Evolutionary conservation across 2,797 vertebrate genomes (phyloP).

Genomic region (Synaphobranchus kaupii): DNA sequence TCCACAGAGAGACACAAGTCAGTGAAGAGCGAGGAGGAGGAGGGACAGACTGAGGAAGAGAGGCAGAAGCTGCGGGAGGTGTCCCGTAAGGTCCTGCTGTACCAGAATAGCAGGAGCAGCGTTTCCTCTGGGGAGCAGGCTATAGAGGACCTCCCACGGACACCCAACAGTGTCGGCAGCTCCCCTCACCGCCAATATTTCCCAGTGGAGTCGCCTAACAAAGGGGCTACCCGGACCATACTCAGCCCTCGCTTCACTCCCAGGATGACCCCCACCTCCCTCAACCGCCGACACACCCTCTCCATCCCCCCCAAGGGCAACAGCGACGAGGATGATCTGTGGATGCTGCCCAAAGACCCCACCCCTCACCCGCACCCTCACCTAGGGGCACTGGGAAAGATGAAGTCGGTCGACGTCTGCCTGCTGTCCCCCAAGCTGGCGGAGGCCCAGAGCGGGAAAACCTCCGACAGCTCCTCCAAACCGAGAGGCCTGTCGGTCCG

Average conservation of each 20-base stretch:
- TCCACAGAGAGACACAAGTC: constrained; percentile 44
- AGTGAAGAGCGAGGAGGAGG: constrained; percentile 47
- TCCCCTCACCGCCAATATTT: constrained; percentile 57
- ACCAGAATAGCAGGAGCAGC: constrained; percentile 68
- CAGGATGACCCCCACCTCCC: constrained; percentile 38
- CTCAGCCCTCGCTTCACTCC: constrained; percentile 39
- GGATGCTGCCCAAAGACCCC: constrained; percentile 20
- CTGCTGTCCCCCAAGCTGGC: constrained; percentile 32
- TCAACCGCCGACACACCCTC: constrained; percentile 66
- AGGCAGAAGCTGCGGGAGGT: constrained; percentile 73
- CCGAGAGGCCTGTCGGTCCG: neutral
- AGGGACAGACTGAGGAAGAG: constrained; percentile 67
- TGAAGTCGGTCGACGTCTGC: constrained; percentile 41
- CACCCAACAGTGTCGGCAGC: constrained; percentile 30
- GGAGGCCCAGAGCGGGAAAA: neutral
- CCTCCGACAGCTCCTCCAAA: neutral
- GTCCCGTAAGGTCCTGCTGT: constrained; percentile 68
- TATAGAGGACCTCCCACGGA: constrained; percentile 55
- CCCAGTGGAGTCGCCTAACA: constrained; percentile 59
- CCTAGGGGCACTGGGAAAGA: constrained; percentile 42
- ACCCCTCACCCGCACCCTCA: constrained; percentile 40
- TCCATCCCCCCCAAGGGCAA: constrained; percentile 48
- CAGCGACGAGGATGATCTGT: constrained; percentile 49
- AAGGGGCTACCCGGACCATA: constrained; percentile 54
- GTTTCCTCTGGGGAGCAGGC: constrained; percentile 61